Evolutionary conservation across 2,113 vertebrate species (phyloP), one percentile per base, ranked within the genome.

Genomic region (Pachyramphus minor): DNA sequence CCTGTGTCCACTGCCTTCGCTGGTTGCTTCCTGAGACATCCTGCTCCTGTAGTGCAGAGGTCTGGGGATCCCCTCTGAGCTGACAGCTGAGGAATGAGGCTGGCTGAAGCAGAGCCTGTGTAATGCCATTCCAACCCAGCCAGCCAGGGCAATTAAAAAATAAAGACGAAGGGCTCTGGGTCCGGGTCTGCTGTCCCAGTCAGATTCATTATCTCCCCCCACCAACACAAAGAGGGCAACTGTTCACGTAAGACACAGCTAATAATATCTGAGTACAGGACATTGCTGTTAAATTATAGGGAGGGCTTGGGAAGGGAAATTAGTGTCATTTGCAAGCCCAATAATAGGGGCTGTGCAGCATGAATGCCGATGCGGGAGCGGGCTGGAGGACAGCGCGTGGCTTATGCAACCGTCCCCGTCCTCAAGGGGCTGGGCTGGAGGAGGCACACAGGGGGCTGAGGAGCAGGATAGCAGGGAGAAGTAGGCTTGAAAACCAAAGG

Each of bases 201-300:
- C 86, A 58, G 75, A 92, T 27, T 84, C 92, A 90, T 94, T 93
- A 83, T 91, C 59, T 84, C 74, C 77, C 92, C 94, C 53, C 2
- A 15, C 69, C 90, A 87, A 73, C 66, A 92, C 84, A 91, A 91
- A 84, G 86, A 89, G 86, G 94, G 89, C 90, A 96, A 92, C 86
- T 20, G 84, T 95, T 95, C 94, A 80, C 91, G 8, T 95, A 95
- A 96, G 89, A 64, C 84, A 71, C 53, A 24, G 92, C 92, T 96
- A 97, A 96, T 96, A 95, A 96, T 95, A 95, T 96, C 96, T 30
- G 78, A 95, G 96, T 96, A 95, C 96, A 96, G 96, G 96, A 96
- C 96, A 96, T 97, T 92, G 94, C 95, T 93, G 94, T 79, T 96
- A 94, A 96, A 96, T 97, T 96, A 97, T 62, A 96, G 95, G 95